Base-by-base conservation (phyloP, 2,888 invertebrate species). In the Abrostola tripartita region DNA sequence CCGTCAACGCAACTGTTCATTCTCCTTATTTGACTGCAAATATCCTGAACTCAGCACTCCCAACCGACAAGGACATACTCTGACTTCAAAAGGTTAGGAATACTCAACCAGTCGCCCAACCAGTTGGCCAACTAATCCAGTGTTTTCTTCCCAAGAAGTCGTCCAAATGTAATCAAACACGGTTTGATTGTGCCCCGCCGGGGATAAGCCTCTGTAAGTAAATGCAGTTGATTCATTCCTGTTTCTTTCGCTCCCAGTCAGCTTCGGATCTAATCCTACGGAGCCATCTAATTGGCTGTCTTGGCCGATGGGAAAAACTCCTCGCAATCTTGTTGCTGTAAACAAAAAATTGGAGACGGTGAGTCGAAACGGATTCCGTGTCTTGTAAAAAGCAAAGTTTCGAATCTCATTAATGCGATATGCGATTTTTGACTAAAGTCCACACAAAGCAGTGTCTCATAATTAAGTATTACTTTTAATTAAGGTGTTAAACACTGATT, bases 241-340 rank as follows among this genome's bases (percentile, higher is more conserved):
- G 60, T 72, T 70, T 38, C 50, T 53, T 47, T 57, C 6, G 44
- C 38, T 71, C 36, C 68, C 67, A 72, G 72, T 72, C 60, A 57
- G 73, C 44, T 50, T 1, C 50, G 9, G 52, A 60, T 67, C 58
- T 75, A 61, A 74, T 71, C 74, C 67, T 35, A 54, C 37, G 40
- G 44, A 37, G 51, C 42, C 44, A 67, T 76, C 71, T 74, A 76
- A 76, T 76, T 76, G 76, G 76, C 53, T 71, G 55, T 12, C 36
- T n/a, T 38, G 51, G 14, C 38, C 24, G 24, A 24, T 2, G 24
- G 35, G 41, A 53, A 40, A 59, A 71, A 52, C 49, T 36, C 24
- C 37, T 35, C 6, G 58, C 50, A 42, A 50, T 47, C 44, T 47
- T 47, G 44, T 47, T 47, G 10, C 44, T 24, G 44, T 47, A 14